Base-by-base conservation (phyloP, 2,888 invertebrate species). In the Tetragonula carbonaria region DNA sequence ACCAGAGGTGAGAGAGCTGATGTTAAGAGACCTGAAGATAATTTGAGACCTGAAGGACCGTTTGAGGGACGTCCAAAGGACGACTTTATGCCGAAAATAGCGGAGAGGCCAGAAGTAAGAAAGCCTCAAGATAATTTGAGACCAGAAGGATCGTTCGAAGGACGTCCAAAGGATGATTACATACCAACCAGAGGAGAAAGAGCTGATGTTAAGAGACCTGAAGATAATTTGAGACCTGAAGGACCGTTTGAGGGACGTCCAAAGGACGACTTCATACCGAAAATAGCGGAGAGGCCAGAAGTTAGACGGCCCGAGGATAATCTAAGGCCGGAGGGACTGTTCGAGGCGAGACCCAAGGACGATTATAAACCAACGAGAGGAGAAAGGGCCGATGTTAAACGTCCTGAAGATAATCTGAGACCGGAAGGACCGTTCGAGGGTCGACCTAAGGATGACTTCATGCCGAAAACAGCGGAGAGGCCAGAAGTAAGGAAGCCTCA, bases 61-160 rank as follows among this genome's bases (percentile, higher is more conserved):
- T 95, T 95, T 67, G 73, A 55, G 95, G 90, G 88, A 50, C 89
- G 87, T 11, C 88, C 1, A 0, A 87, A 95, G 28, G 84, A 90
- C 74, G 95, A 95, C 75, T 87, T 94, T 0, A 89, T 84, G 68
- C 92, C 92, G n/a, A 92, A 92, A 75, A 84, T 91, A 62, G 90
- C 92, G 0, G 92, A 93, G 75, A 92, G 93, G 16, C 92, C 94
- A 59, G 94, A 93, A 78, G 93, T 87, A 57, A 92, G 87, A 87
- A 88, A 93, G 18, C 95, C 95, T 0, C 87, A 95, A 67, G 97
- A 97, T 90, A 97, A 97, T 93, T 93, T 97, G 0, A 95, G 95
- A 89, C 96, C 96, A 0, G 97, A 96, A 92, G 96, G 96, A 38
- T 95, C 95, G 1, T 91, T 96, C 94, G 95, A 95, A 94, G 90